These are phyloP conservation scores for Syngnathus rostellatus DNA, from an alignment of 2,797 vertebrate genomes.

Conservation along the genomic window DNA sequence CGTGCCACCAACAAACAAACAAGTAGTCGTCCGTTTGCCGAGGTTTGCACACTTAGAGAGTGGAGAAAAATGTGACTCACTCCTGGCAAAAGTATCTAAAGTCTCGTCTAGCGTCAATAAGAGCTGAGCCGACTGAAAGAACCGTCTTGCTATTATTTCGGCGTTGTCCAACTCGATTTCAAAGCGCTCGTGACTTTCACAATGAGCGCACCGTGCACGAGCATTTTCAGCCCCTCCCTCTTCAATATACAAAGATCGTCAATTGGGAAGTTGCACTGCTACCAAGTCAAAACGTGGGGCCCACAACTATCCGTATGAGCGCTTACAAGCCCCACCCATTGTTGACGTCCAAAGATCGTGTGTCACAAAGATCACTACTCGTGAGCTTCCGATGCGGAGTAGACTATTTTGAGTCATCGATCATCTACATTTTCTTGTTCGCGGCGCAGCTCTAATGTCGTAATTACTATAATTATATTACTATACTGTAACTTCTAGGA, in stretches of 20 bases:
- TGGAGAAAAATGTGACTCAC: not conserved
- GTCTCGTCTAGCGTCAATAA: not conserved
- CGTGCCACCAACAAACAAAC: not conserved
- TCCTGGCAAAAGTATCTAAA: not conserved
- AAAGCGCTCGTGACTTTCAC: not conserved
- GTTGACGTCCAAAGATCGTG: not conserved
- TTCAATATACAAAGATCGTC: not conserved
- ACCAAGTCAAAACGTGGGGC: not conserved
- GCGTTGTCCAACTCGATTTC: not conserved
- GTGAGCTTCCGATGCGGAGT: too few relatives aligned
- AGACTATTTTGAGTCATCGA: not conserved
- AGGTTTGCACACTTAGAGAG: not conserved
- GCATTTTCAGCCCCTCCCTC: not conserved
- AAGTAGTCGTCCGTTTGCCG: not conserved
- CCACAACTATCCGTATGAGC: not conserved
- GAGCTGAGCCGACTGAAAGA: not conserved
- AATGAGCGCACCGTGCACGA: not conserved
- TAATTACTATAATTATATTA: too few relatives aligned
- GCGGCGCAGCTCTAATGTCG: too few relatives aligned
- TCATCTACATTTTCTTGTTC: not conserved
- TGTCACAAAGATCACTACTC: not conserved
- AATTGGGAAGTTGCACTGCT: rapidly evolving
- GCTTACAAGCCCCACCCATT: not conserved
- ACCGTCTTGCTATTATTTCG: not conserved
- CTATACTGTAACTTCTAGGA: too few relatives aligned